Base-by-base conservation (phyloP, 2,888 invertebrate genomes). In the Hartigia nigra region DNA sequence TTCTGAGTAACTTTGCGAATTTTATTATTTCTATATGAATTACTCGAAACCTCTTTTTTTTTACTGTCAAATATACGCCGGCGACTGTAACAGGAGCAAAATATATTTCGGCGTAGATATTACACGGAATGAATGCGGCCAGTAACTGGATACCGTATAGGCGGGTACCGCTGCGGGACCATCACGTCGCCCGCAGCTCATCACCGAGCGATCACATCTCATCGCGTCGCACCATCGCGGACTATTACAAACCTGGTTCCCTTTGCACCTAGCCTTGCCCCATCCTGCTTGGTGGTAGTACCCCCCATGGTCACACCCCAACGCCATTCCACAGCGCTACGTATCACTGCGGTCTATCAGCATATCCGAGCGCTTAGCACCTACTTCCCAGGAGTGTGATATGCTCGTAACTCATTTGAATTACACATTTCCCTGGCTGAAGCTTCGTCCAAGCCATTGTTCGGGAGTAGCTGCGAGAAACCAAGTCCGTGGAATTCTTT, bases 351-450 rank as follows among this genome's bases (percentile, higher is more conserved):
- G 86, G 87, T 88, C 90, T 89, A 91, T 91, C 91, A 91, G 91
- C 91, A 91, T 91, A 91, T 90, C 89, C 89, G 88, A 90, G 87
- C 91, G 91, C 91, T 91, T 91, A 91, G 91, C 91, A 91, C 91
- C 91, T 90, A 90, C 91, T 91, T 91, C 91, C 91, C 91, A 89
- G 84, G 91, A 91, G 91, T 91, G 90, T 89, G 90, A 91, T 91
- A 91, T 85, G 87, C 89, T 87, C 89, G 90, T 91, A 90, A 90
- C 91, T 91, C 91, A 91, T 91, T 91, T 90, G 91, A 91, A 91
- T 91, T 91, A 91, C 89, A 91, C 90, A 90, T 90, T 91, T 90
- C 90, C 89, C 90, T 84, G 83, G 87, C 86, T 85, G 55, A 55
- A 55, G 23, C 55, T 55, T 55, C 55, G 55, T 55, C 55, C 55